A percentile compares a stretch with the other conserved stretches of the same genome.
These are phyloP conservation scores for Branchinecta lindahli DNA, from an alignment of 1,140 invertebrate species.

Conservation along the genomic window DNA sequence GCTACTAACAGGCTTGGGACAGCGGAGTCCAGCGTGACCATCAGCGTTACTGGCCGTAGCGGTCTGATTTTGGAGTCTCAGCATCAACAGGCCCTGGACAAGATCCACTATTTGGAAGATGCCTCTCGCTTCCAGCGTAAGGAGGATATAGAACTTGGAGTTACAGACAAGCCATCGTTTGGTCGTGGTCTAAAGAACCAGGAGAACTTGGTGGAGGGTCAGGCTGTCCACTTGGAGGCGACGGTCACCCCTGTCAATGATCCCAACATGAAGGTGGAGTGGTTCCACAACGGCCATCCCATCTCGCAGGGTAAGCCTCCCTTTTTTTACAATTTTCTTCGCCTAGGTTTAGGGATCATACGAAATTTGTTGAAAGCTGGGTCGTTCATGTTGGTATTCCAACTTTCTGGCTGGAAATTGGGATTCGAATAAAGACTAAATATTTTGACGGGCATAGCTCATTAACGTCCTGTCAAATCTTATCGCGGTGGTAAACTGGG, in stretches of 20 bases:
- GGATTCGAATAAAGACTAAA: too few relatives aligned
- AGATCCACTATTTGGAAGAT: slow-evolving; percentile 81
- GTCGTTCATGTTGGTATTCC: neutral
- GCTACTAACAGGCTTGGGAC: slow-evolving; percentile 41
- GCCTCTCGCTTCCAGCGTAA: slow-evolving; percentile 56
- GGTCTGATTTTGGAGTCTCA: slow-evolving; percentile 84
- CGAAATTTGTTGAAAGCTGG: neutral
- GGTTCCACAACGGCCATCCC: slow-evolving; percentile 74
- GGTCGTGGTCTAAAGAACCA: slow-evolving; percentile 69
- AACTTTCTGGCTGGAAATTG: too few relatives aligned
- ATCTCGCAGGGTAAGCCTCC: slow-evolving; percentile 51
- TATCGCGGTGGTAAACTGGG: too few relatives aligned
- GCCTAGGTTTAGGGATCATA: neutral
- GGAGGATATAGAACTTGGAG: slow-evolving; percentile 49
- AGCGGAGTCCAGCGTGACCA: slow-evolving; percentile 57
- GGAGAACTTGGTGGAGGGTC: slow-evolving; percentile 66
- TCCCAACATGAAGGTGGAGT: slow-evolving; percentile 80
- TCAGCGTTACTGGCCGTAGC: slow-evolving; percentile 62
- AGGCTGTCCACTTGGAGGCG: slow-evolving; percentile 83
- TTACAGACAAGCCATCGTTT: slow-evolving; percentile 71
- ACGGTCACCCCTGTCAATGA: slow-evolving; percentile 87
- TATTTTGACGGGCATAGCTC: too few relatives aligned
- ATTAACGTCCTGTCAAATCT: too few relatives aligned
- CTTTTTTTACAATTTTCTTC: slow-evolving; percentile 12
- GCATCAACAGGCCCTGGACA: slow-evolving; percentile 79